Evolutionary conservation across 2,797 vertebrate species (phyloP).

Genomic region (Vultur gryphus): DNA sequence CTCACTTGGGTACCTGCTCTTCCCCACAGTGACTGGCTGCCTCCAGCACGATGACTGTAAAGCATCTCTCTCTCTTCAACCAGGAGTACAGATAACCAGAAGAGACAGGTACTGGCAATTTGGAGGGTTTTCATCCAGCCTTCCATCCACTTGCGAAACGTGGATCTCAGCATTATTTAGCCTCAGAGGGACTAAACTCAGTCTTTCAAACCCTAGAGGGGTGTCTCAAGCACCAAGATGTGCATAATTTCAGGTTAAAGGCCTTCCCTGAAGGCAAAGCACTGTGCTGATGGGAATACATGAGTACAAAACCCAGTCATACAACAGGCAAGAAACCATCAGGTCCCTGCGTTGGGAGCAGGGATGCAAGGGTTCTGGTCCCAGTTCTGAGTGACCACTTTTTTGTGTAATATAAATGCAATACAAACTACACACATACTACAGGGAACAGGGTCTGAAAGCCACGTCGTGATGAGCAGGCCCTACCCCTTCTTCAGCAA

Average conservation of each 20-base stretch:
- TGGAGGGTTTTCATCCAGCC: not conserved
- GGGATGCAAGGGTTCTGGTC: not conserved
- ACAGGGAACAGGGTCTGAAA: not conserved
- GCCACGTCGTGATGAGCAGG: rapidly evolving
- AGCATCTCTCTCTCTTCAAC: not conserved
- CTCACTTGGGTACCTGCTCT: not conserved
- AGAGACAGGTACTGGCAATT: not conserved
- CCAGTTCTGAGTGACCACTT: not conserved
- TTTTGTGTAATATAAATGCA: not conserved
- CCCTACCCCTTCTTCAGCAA: not conserved
- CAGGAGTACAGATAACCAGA: not conserved
- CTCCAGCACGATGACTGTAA: not conserved
- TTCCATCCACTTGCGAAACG: not conserved
- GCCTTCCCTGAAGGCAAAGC: not conserved
- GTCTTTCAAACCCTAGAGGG: not conserved
- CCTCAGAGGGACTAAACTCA: not conserved
- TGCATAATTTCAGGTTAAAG: not conserved
- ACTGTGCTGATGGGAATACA: not conserved
- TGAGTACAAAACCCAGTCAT: rapidly evolving
- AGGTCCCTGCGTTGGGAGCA: not conserved
- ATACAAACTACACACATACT: not conserved
- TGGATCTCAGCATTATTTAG: not conserved
- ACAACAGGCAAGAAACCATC: not conserved
- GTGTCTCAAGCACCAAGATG: not conserved
- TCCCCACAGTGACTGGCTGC: not conserved